Base-by-base conservation (phyloP, 2,888 invertebrate species). In the Zeuzera pyrina region DNA sequence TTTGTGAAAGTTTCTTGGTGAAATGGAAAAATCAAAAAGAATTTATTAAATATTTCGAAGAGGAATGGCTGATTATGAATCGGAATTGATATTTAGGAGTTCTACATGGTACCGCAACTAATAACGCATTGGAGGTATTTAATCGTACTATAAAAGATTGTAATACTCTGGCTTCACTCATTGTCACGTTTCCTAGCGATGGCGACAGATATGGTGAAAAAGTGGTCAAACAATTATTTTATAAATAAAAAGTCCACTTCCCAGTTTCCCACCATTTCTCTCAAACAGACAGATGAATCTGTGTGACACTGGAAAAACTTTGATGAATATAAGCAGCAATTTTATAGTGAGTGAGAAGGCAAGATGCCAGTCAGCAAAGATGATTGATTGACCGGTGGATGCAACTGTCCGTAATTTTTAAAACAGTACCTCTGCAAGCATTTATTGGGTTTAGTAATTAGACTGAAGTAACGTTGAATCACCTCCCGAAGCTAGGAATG, bases 1-100 rank as follows among this genome's bases (percentile, higher is more conserved):
- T 49, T 41, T 41, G 41, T 32, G n/a, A 49, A 41, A 27, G 29
- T 31, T 49, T 47, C 32, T 39, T 49, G 33, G 35, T 41, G 35
- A 45, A 45, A 48, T 48, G 35, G 35, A 33, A 42, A 21, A n/a
- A 35, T 31, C 29, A 38, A 23, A 37, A 21, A 33, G 13, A 16
- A 10, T 39, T 39, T 21, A 26, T 37, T 15, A 14, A 30, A 8
- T 33, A 33, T 27, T 31, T 36, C 23, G 23, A 33, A 27, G 33
- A 36, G 24, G 12, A 40, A 31, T 40, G 36, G 36, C 30, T 40
- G 7, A 21, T 22, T 31, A 26, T 33, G 37, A 35, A 37, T 31
- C 37, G 26, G 15, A 33, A 37, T 25, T 44, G 40, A 38, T 44
- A 38, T 35, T 40, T 44, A 27, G 42, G 40, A 2, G 38, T 38